phyloP scores from a whole-genome alignment of 2,113 vertebrate species.

The Okapia johnstoni region DNA sequence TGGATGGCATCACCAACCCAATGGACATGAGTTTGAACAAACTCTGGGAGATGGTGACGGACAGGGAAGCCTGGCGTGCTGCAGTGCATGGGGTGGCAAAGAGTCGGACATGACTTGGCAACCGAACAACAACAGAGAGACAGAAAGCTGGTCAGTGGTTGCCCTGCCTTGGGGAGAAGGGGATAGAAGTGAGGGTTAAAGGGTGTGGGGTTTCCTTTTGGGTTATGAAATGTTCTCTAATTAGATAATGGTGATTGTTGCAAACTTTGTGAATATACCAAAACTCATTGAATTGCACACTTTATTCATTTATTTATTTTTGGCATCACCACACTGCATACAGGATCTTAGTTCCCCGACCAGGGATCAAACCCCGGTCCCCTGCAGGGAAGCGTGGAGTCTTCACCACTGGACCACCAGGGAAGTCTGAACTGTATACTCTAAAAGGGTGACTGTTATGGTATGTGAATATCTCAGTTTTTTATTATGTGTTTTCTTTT shows the following conservation, averaged over 20 bases:
- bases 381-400: background rate
- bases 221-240: background rate
- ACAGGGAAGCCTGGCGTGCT: background rate
- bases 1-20: background rate
- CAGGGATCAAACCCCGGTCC: background rate
- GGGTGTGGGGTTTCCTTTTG: background rate
- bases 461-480: background rate
- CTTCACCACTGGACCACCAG: background rate
- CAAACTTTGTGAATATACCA: background rate
- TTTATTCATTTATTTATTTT: background rate
- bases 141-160: background rate
- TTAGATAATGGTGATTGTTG: background rate
- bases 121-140: background rate
- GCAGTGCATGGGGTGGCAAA: background rate
- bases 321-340: background rate
- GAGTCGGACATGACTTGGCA: background rate
- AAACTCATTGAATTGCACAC: background rate
- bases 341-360: background rate
- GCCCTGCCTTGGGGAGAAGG: background rate
- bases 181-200: background rate
- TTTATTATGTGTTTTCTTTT: background rate
- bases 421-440: background rate
- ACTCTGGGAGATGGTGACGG: background rate
- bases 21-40: background rate
- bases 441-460: background rate